Evolutionary conservation across 2,888 invertebrate species (phyloP).

Genomic region (Strigamia crassipes): DNA sequence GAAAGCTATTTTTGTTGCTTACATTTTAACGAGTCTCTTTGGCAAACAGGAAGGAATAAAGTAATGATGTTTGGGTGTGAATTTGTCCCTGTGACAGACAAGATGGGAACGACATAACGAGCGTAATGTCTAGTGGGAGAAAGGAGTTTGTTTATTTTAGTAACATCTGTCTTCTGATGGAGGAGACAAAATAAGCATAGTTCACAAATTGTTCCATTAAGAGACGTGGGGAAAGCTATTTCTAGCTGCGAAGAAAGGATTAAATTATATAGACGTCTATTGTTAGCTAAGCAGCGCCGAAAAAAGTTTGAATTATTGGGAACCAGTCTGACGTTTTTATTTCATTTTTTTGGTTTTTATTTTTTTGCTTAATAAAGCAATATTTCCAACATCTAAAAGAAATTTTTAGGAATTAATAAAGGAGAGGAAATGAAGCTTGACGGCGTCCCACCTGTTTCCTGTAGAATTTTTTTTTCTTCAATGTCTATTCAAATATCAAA

Average conservation of each 20-base stretch:
- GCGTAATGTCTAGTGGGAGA: background rate
- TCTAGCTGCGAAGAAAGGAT: background rate
- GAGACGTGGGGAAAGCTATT: background rate
- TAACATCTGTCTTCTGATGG: constrained; percentile 20
- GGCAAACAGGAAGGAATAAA: background rate
- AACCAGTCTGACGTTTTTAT: too few species aligned
- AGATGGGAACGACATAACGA: constrained; percentile 13
- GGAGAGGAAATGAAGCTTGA: constrained; percentile 7
- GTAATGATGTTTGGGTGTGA: constrained; percentile 22
- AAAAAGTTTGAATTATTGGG: background rate
- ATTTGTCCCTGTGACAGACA: background rate
- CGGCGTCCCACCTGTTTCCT: constrained; percentile 16
- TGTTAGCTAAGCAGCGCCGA: background rate
- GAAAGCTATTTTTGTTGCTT: background rate
- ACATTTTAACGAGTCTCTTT: background rate
- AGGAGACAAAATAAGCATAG: constrained; percentile 28
- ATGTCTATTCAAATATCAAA: constrained; percentile 16
- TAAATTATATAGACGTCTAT: background rate
- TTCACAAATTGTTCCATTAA: constrained; percentile 5
- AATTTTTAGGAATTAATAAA: constrained; percentile 5
- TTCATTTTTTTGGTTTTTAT: background rate
- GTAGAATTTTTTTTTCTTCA: background rate
- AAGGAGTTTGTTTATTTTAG: constrained; percentile 5
- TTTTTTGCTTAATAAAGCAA: background rate
- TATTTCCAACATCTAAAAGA: background rate